phyloP scores from a whole-genome alignment of 92 coral and sea anemone species.

The Blastomussa wellsi region DNA sequence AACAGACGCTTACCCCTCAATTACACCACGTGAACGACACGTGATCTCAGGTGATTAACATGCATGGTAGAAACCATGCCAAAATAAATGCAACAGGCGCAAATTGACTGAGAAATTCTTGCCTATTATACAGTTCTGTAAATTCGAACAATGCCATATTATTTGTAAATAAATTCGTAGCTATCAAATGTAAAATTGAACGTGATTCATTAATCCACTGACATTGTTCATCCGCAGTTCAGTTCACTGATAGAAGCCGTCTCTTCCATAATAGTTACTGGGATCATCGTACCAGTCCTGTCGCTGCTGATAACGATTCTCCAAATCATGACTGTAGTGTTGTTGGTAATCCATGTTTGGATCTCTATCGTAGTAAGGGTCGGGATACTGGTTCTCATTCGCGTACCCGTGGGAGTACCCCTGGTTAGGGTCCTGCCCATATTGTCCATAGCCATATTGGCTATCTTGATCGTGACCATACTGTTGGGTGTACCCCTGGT shows the following conservation, averaged over 20 bases:
- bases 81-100: neutral
- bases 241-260: constrained; percentile 30
- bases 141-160: neutral
- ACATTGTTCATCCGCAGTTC: neutral
- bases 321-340: constrained; percentile 27
- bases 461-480: constrained; percentile 78
- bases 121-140: neutral
- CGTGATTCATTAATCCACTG: neutral
- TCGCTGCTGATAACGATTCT: constrained; percentile 20
- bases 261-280: constrained; percentile 22
- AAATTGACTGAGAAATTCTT: neutral
- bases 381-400: constrained; percentile 68
- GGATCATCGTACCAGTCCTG: constrained; percentile 40
- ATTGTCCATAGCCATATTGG: constrained; percentile 63
- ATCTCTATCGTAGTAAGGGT: constrained; percentile 37
- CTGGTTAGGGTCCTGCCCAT: constrained; percentile 63
- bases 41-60: neutral
- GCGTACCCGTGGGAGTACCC: constrained; percentile 49
- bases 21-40: neutral
- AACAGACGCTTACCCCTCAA: neutral
- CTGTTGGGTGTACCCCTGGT: constrained; percentile 67
- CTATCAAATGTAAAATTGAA: constrained; percentile 23
- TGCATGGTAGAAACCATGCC: neutral
- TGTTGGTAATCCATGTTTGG: constrained; percentile 29
- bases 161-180: neutral